Base-by-base conservation (phyloP, 2,113 vertebrate species). In the Lates calcarifer region DNA sequence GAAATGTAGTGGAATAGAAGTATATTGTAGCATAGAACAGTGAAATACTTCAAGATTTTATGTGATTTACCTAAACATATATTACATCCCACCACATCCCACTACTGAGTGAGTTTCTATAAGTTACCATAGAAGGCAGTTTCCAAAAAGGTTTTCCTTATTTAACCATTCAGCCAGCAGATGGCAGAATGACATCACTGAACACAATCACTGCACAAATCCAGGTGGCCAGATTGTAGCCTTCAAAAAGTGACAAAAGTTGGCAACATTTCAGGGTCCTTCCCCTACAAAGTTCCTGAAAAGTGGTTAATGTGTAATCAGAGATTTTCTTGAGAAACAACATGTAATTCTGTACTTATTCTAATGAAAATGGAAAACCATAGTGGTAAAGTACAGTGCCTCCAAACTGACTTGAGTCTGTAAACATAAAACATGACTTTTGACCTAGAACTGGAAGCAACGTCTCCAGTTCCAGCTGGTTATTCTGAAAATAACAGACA, bases 141-240 rank as follows among this genome's bases (percentile, higher is more conserved):
- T 72, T 8, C 28, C 4, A 6, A 3, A 55, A 29, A 31, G 28
- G 14, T 35, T 22, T 28, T 10, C 12, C 11, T 29, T 22, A 17
- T n/a, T 28, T 6, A 5, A 15, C 17, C 0, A 6, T 68, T 18
- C 66, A 20, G 12, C 75, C 84, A 87, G 65, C 29, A 83, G 84
- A 12, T 79, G 80, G 80, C 60, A 41, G 55, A n/a, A 14, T 62
- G 2, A 55, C 2, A 17, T 56, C 74, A 72, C 49, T 31, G 17
- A 57, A 31, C 15, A 67, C 6, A n/a, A 4, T 13, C 1, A 0
- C 5, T 9, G 24, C 3, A 37, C 28, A 47, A 12, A 10, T 26
- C 24, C 31, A 29, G 1, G 6, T 3, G 17, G 4, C 6, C 4
- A 10, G n/a, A n/a, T 45, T 8, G 22, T 33, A 20, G 8, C 28